Conservation (phyloP, 2,888 invertebrate species). For the Cataglyphis rosenhaueri region DNA sequence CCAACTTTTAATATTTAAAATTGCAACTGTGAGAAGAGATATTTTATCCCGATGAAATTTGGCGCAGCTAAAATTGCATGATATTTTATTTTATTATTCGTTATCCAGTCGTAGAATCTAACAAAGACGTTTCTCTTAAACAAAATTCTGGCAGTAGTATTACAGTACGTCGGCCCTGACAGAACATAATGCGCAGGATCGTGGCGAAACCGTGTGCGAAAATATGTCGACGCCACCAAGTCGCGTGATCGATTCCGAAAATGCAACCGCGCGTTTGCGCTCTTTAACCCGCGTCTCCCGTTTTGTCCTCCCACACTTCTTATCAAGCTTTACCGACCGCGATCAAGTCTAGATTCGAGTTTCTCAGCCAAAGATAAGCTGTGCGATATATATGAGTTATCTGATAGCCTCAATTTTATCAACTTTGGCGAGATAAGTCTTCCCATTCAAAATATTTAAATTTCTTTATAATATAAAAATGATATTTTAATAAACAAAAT, state of each 20-base stretch:
- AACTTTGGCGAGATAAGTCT: background rate
- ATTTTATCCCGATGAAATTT: background rate
- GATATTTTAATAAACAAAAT: background rate
- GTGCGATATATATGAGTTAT: background rate
- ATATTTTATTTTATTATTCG: background rate
- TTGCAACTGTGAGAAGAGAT: background rate
- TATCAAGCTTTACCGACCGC: slow-evolving; percentile 66
- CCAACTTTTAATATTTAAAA: background rate
- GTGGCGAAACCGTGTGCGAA: slow-evolving; percentile 30
- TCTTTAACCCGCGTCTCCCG: slow-evolving; percentile 27
- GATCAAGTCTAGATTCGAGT: slow-evolving; percentile 30
- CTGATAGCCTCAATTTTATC: slow-evolving; percentile 8
- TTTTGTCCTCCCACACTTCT: slow-evolving; percentile 29
- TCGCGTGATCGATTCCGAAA: slow-evolving; percentile 70
- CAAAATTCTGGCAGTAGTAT: background rate
- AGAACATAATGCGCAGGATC: slow-evolving; percentile 63
- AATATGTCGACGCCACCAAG: slow-evolving; percentile 48
- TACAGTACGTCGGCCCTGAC: slow-evolving; percentile 56
- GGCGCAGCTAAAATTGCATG: background rate
- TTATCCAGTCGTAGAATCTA: background rate
- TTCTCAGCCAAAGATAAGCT: slow-evolving; percentile 35
- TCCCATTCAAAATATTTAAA: background rate
- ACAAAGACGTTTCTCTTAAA: background rate
- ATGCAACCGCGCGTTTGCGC: slow-evolving; percentile 67
- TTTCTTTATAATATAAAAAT: background rate